These are phyloP conservation scores for Lobophora halterata DNA, from an alignment of 2,888 invertebrate genomes.

Conservation along the genomic window DNA sequence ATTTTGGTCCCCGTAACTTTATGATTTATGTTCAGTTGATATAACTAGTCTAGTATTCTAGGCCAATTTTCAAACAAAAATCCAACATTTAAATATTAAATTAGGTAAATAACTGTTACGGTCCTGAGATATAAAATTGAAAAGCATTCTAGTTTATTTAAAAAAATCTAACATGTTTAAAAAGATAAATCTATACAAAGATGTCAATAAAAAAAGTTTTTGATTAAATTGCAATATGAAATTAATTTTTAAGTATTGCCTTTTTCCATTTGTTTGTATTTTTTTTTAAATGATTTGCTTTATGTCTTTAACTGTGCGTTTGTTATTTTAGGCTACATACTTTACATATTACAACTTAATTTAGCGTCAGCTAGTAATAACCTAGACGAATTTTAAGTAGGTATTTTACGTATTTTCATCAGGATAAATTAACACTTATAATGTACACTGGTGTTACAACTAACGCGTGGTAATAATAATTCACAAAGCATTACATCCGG, in stretches of 20 bases:
- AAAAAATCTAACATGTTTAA: too few species aligned
- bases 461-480: constrained; percentile 31
- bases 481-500: constrained; percentile 38
- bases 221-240: too few species aligned
- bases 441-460: constrained; percentile 47
- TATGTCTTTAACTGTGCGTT: constrained; percentile 23
- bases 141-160: too few species aligned
- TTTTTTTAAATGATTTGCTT: constrained; percentile 5
- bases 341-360: constrained; percentile 4
- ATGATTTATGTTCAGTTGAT: constrained; percentile 33
- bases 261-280: too few species aligned
- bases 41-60: constrained; percentile 1
- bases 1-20: constrained; percentile 66
- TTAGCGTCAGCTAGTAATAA: constrained; percentile 23
- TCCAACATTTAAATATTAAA: too few species aligned
- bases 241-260: too few species aligned
- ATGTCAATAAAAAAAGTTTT: too few species aligned
- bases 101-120: too few species aligned
- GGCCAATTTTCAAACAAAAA: too few species aligned
- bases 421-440: constrained; percentile 47
- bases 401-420: constrained; percentile 39
- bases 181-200: too few species aligned
- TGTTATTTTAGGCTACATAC: constrained; percentile 3
- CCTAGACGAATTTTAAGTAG: constrained; percentile 27
- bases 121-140: too few species aligned